phyloP scores from a whole-genome alignment of 1,140 invertebrate species.

The Lordiphosa collinella region DNA sequence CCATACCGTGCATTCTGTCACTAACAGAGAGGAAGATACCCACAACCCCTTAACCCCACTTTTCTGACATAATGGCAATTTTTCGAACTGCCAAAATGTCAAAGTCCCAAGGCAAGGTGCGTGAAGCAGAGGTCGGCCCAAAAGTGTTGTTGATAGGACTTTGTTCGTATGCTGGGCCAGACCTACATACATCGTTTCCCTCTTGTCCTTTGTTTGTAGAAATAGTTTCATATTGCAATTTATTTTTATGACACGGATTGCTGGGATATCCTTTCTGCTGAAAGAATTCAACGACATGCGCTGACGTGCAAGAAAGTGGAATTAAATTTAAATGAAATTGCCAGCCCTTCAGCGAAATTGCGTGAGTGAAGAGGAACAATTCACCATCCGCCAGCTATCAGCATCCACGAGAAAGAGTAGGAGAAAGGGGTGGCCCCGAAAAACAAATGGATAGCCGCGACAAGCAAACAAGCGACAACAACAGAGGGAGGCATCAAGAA shows the following conservation, averaged over 20 bases:
- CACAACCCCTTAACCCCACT: not conserved
- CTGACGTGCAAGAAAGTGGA: slow-evolving; percentile 44
- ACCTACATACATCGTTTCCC: not conserved
- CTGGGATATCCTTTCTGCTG: slow-evolving; percentile 18
- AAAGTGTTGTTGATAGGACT: no score
- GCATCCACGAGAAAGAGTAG: not conserved
- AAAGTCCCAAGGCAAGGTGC: not conserved
- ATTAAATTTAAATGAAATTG: slow-evolving; percentile 76
- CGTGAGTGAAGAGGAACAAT: slow-evolving; percentile 24
- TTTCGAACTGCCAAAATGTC: slow-evolving; percentile 12
- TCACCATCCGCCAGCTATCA: slow-evolving; percentile 17
- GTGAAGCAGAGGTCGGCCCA: not conserved
- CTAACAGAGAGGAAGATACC: not conserved
- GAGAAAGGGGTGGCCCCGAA: slow-evolving; percentile 10
- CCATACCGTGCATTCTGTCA: slow-evolving; percentile 4
- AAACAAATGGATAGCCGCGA: slow-evolving; percentile 45
- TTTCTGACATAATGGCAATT: slow-evolving; percentile 27
- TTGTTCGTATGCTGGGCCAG: no score
- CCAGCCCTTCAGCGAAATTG: slow-evolving; percentile 25
- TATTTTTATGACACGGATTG: slow-evolving; percentile 58
- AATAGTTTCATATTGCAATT: slow-evolving; percentile 67
- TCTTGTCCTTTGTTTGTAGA: no score
- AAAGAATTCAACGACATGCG: slow-evolving; percentile 14
- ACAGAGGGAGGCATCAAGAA: slow-evolving; percentile 35
- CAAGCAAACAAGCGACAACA: slow-evolving; percentile 34